Evolutionary conservation across 2,888 invertebrate species (phyloP), one percentile per base, ranked within the genome.

Genomic region (Rapana venosa): DNA sequence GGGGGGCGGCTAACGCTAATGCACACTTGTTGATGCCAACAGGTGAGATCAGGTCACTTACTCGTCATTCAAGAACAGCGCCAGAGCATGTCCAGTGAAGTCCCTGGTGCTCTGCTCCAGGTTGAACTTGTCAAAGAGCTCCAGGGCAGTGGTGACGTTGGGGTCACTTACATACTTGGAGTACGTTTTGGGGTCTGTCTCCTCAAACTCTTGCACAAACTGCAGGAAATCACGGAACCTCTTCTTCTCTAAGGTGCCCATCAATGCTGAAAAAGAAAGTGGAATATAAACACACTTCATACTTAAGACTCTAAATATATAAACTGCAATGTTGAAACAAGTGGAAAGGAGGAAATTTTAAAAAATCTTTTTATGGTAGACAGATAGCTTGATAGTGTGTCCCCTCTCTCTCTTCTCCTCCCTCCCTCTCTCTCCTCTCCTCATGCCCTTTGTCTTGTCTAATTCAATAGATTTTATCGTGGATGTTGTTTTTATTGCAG

Each of bases 161-260:
- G 98, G 98, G 96, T 99, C 98, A 2, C 11, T 8, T 93, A 99
- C 70, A 5, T 91, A 98, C 95, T 98, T 98, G 98, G 98, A 99
- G 98, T 98, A 99, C 11, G 47, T 22, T 95, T 98, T 98, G 36
- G 98, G 97, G 96, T 99, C 98, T 92, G 98, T 98, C 94, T 98
- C 98, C 95, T 98, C 98, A 96, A 98, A 98, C 95, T 99, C 98
- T 97, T 99, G 99, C 32, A 99, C 98, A 96, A 98, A 99, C 91
- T 98, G 97, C 93, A 99, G 97, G 97, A 99, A 99, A 96, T 99
- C 99, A 92, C 98, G 98, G 97, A 99, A 99, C 93, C 99, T 98
- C 93, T 99, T 97, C 97, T 99, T 99, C 96, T 99, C 99, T 96
- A 99, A 99, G 97, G 99, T 97, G 8, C 99, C 99, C 99, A 99